Conservation (phyloP, 2,888 invertebrate species). For the Rugalucina vietnamica region DNA sequence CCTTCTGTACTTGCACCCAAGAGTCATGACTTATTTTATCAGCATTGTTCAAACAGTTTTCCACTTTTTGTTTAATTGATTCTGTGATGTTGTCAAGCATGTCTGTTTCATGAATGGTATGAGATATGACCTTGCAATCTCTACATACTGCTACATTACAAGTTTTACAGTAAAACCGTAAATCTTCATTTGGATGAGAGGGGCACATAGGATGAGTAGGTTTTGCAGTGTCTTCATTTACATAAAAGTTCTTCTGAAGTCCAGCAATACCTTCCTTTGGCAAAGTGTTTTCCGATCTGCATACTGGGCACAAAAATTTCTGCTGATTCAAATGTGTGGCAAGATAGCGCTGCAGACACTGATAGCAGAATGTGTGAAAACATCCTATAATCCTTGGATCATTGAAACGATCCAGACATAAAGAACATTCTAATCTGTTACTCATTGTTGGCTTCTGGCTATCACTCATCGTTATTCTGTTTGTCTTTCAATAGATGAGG, state of each 20-base stretch:
- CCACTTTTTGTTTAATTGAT: background rate
- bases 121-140: background rate
- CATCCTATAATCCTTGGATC: background rate
- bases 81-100: background rate
- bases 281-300: background rate
- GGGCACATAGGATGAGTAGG: background rate
- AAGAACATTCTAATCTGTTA: background rate
- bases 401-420: background rate
- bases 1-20: no score
- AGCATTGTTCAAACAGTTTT: background rate
- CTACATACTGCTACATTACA: background rate
- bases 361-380: background rate
- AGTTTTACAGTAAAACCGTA: background rate
- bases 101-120: background rate
- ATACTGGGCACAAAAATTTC: background rate
- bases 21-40: background rate
- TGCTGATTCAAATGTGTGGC: no score
- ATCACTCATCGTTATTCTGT: no score
- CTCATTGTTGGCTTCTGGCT: no score
- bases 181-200: background rate
- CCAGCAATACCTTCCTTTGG: background rate
- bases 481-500: no score
- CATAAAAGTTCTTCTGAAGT: background rate
- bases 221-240: background rate
- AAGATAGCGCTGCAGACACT: background rate